phyloP scores from a whole-genome alignment of 2,888 invertebrate genomes.

The Drosophila pseudotakahashii region DNA sequence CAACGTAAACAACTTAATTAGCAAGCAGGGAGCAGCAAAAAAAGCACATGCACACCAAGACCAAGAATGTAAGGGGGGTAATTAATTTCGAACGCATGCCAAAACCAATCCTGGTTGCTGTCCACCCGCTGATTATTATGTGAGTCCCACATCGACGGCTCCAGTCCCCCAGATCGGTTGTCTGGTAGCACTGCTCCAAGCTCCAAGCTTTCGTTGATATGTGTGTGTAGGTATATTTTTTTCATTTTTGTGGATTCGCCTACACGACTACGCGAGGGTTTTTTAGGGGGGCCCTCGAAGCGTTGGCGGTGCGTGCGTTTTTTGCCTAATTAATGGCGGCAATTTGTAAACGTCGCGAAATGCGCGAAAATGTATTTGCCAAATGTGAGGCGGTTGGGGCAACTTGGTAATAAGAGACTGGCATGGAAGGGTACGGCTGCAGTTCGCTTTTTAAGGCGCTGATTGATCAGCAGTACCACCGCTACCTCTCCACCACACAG shows the following conservation, averaged over 20 bases:
- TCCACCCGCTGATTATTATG: slow-evolving; percentile 81
- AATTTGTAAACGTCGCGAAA: slow-evolving; percentile 82
- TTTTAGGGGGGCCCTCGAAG: slow-evolving; percentile 30
- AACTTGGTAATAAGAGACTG: slow-evolving; percentile 67
- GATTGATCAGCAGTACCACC: slow-evolving; percentile 75
- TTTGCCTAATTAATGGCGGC: slow-evolving; percentile 81
- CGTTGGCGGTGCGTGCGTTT: slow-evolving; percentile 69
- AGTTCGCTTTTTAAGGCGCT: slow-evolving; percentile 74
- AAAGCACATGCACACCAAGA: slow-evolving; percentile 18
- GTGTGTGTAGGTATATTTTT: neutral
- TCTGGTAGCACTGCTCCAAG: slow-evolving; percentile 61
- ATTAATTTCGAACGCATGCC: slow-evolving; percentile 78
- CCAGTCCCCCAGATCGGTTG: slow-evolving; percentile 20
- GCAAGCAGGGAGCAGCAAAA: slow-evolving; percentile 45
- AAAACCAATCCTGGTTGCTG: slow-evolving; percentile 71
- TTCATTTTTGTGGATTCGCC: slow-evolving; percentile 62
- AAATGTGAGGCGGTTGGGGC: slow-evolving; percentile 47
- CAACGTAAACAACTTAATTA: slow-evolving; percentile 77
- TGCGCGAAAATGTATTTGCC: slow-evolving; percentile 78
- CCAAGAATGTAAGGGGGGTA: slow-evolving; percentile 53
- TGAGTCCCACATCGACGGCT: slow-evolving; percentile 46
- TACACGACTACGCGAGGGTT: slow-evolving; percentile 46
- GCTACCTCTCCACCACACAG: slow-evolving; percentile 4
- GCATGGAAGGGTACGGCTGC: slow-evolving; percentile 41
- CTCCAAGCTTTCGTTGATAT: slow-evolving; percentile 6